phyloP scores from a whole-genome alignment of 2,113 vertebrate species.

The Pogona vitticeps region DNA sequence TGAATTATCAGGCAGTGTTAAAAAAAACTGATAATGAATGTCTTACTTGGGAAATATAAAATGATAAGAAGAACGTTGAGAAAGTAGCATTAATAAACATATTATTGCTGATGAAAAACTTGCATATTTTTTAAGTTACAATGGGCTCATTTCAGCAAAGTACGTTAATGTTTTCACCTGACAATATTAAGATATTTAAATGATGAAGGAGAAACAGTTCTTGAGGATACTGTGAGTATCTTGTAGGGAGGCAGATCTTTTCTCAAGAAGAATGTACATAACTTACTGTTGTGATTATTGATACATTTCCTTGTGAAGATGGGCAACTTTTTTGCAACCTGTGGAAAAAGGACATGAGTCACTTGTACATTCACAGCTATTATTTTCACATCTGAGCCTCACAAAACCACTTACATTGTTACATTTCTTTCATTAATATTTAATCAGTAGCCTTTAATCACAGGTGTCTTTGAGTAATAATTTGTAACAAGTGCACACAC shows the following conservation, averaged over 20 bases:
- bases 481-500: background rate
- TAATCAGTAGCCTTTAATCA: background rate
- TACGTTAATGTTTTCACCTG: background rate
- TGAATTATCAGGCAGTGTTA: background rate
- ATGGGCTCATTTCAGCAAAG: background rate
- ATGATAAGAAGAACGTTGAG: too few relatives aligned
- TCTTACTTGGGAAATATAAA: background rate
- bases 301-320: background rate
- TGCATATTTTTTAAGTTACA: background rate
- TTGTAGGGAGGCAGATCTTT: background rate
- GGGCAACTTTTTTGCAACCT: background rate
- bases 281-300: background rate
- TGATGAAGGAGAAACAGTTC: background rate
- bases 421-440: background rate
- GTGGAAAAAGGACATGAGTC: background rate
- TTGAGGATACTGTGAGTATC: background rate
- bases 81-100: background rate
- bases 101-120: background rate
- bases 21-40: background rate
- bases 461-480: too few relatives aligned
- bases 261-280: too few relatives aligned
- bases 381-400: background rate
- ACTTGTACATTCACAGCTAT: background rate
- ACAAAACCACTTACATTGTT: background rate
- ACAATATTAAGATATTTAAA: background rate